Conservation (phyloP, 2,888 invertebrate genomes). For the Megaustenia siamemsis region DNA sequence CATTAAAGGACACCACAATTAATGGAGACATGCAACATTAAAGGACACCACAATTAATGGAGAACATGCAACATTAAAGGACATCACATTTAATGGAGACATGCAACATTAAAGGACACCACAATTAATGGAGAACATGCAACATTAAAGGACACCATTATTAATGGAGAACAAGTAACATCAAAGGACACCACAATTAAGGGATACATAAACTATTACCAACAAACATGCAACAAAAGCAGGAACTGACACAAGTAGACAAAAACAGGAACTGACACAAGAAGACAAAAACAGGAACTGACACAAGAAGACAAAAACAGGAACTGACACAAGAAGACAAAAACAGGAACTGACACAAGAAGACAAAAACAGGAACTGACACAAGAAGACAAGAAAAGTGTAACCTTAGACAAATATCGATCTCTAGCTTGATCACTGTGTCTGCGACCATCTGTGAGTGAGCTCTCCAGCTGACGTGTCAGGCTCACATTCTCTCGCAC, state of each 20-base stretch:
- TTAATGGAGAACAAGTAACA: not conserved
- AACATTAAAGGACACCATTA: not conserved
- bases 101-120: too few relatives aligned
- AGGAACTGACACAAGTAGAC: too few relatives aligned
- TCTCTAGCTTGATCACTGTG: slow-evolving; percentile 74
- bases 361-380: not conserved
- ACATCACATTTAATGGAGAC: too few relatives aligned
- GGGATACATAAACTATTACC: not conserved
- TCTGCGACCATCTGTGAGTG: slow-evolving; percentile 75
- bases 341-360: too few relatives aligned
- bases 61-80: too few relatives aligned
- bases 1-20: too few relatives aligned
- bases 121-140: too few relatives aligned
- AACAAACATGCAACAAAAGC: not conserved
- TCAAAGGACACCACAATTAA: not conserved
- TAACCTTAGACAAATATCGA: slow-evolving; percentile 73
- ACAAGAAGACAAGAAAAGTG: not conserved
- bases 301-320: not conserved
- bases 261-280: too few relatives aligned
- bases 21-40: too few relatives aligned
- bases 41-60: too few relatives aligned
- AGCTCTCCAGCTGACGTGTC: slow-evolving; percentile 77
- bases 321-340: too few relatives aligned
- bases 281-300: too few relatives aligned
- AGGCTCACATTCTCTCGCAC: slow-evolving; percentile 74